Conservation (phyloP, 2,113 vertebrate genomes). For the Heloderma charlesbogerti region DNA sequence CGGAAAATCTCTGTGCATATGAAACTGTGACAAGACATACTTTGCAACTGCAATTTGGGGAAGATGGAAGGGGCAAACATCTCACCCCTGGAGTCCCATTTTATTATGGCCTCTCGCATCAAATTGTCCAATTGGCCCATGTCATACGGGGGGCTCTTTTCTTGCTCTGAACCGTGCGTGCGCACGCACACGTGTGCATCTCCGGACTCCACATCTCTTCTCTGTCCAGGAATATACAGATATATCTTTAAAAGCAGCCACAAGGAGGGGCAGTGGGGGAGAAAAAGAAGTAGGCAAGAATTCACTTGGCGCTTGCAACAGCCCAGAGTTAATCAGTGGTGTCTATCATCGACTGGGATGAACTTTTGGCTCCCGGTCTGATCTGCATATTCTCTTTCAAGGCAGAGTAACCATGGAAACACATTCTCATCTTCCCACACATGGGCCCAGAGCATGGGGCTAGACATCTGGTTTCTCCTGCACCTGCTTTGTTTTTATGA, state of each 20-base stretch:
- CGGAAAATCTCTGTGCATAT: not conserved
- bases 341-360: not conserved
- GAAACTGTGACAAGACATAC: not conserved
- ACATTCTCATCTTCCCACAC: not conserved
- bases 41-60: not conserved
- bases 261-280: not conserved
- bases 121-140: not conserved
- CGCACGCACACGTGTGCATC: no score
- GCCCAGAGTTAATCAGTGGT: not conserved
- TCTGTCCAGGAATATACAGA: not conserved
- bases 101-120: not conserved
- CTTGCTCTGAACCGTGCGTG: no score
- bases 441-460: not conserved
- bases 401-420: not conserved
- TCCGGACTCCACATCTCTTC: not conserved
- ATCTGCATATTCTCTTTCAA: slow-evolving; percentile 2
- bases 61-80: not conserved
- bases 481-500: not conserved
- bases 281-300: not conserved
- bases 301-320: not conserved
- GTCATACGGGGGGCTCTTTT: not conserved
- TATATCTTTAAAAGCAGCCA: not conserved
- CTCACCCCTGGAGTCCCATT: not conserved
- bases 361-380: not conserved
- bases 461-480: not conserved